Percentiles rank a stretch among this genome's conserved stretches.
Conservation (phyloP, 2,888 invertebrate genomes). For the Agonopterix arenella region DNA sequence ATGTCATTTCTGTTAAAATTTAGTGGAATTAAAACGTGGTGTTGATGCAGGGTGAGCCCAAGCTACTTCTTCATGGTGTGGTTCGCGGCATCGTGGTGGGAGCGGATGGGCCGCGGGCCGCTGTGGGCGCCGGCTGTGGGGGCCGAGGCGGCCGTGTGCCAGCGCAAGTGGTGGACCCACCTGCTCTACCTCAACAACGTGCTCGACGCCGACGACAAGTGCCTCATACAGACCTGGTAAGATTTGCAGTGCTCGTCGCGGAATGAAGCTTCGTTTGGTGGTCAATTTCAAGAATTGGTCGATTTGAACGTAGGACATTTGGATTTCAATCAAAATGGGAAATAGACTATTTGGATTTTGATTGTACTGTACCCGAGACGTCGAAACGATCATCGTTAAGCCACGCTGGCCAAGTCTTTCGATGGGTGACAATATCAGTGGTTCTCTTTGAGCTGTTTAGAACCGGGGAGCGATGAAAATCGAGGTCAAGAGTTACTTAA, state of each 20-base stretch:
- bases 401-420: not conserved
- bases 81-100: constrained; percentile 63
- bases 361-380: too few relatives aligned
- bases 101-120: constrained; percentile 48
- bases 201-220: constrained; percentile 51
- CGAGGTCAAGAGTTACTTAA: too few relatives aligned
- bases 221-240: constrained; percentile 67
- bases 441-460: not conserved
- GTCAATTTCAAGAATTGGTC: too few relatives aligned
- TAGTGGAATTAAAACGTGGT: not conserved
- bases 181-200: constrained; percentile 62
- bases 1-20: too few relatives aligned
- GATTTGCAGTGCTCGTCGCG: constrained; percentile 2
- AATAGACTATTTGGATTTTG: too few relatives aligned
- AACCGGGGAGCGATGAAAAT: not conserved
- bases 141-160: constrained; percentile 50
- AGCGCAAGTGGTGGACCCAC: constrained; percentile 63
- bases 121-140: constrained; percentile 53
- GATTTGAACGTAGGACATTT: too few relatives aligned
- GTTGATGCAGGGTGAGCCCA: constrained; percentile 45
- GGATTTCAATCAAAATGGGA: too few relatives aligned
- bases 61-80: constrained; percentile 59
- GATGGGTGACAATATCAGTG: too few relatives aligned
- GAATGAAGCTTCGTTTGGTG: not conserved
- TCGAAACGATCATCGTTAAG: not conserved